phyloP scores from a whole-genome alignment of 2,888 invertebrate species.

The Antitype chi region DNA sequence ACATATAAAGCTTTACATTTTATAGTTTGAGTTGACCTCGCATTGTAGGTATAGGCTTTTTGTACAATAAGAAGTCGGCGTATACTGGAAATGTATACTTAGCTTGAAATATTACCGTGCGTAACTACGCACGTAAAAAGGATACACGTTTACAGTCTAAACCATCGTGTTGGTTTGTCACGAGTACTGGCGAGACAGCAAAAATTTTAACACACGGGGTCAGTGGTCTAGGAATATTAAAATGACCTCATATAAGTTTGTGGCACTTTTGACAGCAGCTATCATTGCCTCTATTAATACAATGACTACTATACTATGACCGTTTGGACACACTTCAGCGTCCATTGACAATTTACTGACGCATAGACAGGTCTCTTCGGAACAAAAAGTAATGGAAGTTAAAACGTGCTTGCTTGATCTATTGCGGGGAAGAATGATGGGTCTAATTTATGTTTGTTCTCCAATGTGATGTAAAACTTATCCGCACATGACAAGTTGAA shows the following conservation, averaged over 20 bases:
- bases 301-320: constrained; percentile 5
- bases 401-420: not conserved
- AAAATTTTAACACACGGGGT: not conserved
- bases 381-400: not conserved
- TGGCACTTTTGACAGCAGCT: constrained; percentile 1
- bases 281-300: constrained; percentile 15
- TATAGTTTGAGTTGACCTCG: no score
- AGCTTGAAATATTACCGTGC: no score
- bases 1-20: no score
- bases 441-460: not conserved
- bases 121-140: no score
- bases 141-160: not conserved
- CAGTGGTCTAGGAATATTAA: constrained; percentile 14
- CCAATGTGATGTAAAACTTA: not conserved
- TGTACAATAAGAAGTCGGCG: no score
- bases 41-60: no score
- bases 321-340: constrained; percentile 2
- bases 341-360: constrained; percentile 10
- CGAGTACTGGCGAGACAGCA: not conserved
- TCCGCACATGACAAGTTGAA: not conserved
- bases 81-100: no score
- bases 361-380: not conserved
- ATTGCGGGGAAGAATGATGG: not conserved
- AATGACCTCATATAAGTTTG: constrained; percentile 1
- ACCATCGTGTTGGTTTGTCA: not conserved